A percentile compares a stretch with the other conserved stretches of the same genome.
These are phyloP conservation scores for Anser cygnoides DNA, from an alignment of 2,113 vertebrate species.

Conservation along the genomic window DNA sequence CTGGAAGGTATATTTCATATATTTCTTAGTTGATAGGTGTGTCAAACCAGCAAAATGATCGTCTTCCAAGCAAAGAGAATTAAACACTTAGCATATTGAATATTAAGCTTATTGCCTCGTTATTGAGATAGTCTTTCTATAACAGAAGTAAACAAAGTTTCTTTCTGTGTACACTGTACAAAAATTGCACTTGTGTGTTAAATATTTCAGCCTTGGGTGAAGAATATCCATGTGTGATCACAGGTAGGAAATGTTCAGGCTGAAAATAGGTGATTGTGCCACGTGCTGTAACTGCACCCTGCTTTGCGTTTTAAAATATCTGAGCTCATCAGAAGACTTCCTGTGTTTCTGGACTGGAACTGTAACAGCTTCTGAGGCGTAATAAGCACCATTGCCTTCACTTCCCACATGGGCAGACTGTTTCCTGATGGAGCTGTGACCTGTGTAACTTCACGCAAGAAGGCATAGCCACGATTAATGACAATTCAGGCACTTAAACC, in stretches of 20 bases:
- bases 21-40: neutral
- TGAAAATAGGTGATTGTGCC: neutral
- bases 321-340: neutral
- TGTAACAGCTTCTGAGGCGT: neutral
- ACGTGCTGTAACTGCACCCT: neutral
- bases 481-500: neutral
- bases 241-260: neutral
- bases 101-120: neutral
- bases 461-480: neutral
- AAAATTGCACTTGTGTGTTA: neutral
- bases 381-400: neutral
- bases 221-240: neutral
- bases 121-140: neutral
- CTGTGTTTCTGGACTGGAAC: neutral
- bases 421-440: neutral
- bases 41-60: neutral
- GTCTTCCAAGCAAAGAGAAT: neutral
- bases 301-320: slow-evolving; percentile 11
- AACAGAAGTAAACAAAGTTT: neutral
- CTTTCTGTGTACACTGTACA: neutral
- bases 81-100: neutral
- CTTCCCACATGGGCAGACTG: neutral
- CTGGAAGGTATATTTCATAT: neutral
- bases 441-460: neutral
- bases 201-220: neutral